Base-by-base conservation (phyloP, 2,888 invertebrate species). In the Heliothis peltigera region DNA sequence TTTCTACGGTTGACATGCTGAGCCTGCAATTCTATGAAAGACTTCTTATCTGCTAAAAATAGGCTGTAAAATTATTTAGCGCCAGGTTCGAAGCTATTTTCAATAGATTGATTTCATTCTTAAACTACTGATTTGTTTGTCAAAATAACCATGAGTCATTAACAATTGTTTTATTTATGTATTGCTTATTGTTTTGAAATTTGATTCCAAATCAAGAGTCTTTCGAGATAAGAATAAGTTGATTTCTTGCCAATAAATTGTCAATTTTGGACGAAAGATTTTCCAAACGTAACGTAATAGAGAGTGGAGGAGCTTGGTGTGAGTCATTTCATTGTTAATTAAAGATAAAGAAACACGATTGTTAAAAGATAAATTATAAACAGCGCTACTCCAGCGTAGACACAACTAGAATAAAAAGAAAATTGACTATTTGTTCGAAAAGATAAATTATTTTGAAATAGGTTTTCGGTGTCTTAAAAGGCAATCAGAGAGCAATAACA, bases 291-390 rank as follows among this genome's bases (percentile, higher is more conserved):
- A 17, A 51, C n/a, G 5, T 51, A n/a, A 7, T 19, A 6, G 7
- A 18, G 12, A 15, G 1, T 25, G 4, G 25, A 6, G 28, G 28
- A 12, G 19, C 12, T 28, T 4, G 18, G 25, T 39, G 19, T 18
- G 4, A n/a, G 51, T 49, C 12, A 12, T 8, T 44, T 15, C 47
- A 28, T 48, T 61, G 39, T 55, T 22, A 55, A 44, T 35, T 7
- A 0, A n/a, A 53, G 10, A 49, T 49, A 39, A 28, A 25, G 21
- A 19, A 28, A 17, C 7, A 19, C 18, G n/a, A 35, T 35, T 54
- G 47, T 47, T 19, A 8, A 49, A 6, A 12, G 0, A 35, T 32
- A 2, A 15, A 35, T 15, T 35, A 35, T 15, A 35, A 35, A 35
- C 35, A 15, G 35, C 35, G 35, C 12, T 15, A 35, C 4, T 35